phyloP scores from a whole-genome alignment of 1,140 invertebrate genomes.

The Cydia splendana region DNA sequence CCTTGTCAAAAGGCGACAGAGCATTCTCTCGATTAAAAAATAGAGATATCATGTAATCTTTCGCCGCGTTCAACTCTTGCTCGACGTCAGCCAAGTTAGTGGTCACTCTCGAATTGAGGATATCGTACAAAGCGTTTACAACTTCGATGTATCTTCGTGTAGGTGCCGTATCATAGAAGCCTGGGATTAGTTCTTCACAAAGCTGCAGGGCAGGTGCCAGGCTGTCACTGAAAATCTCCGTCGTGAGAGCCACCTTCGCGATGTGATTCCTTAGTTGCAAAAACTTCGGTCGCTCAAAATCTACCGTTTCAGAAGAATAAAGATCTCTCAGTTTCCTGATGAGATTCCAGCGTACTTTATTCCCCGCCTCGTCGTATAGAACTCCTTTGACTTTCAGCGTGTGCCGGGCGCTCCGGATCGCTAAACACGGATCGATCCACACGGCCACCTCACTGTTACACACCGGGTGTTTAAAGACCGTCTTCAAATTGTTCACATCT shows the following conservation, averaged over 20 bases:
- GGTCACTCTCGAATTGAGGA: neutral
- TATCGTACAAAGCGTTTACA: neutral
- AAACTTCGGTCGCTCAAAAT: neutral
- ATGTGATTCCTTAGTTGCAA: neutral
- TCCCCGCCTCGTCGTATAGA: neutral
- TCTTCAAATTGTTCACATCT: slow-evolving; percentile 3
- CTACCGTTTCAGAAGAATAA: neutral
- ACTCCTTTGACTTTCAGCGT: neutral
- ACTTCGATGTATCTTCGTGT: neutral
- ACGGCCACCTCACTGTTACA: neutral
- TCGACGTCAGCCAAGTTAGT: neutral
- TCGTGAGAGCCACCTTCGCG: neutral
- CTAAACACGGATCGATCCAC: neutral
- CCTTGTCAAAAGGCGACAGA: neutral
- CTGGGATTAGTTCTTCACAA: neutral
- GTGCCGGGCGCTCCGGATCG: neutral
- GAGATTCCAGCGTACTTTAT: neutral
- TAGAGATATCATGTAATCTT: neutral
- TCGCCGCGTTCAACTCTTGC: neutral
- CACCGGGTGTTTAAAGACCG: neutral
- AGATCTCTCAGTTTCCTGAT: neutral
- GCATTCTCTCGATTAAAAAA: neutral
- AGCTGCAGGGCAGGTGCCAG: neutral
- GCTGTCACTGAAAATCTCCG: neutral
- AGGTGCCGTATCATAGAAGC: neutral